phyloP scores from a whole-genome alignment of 2,888 invertebrate species.

The Drosophila quinaria region DNA sequence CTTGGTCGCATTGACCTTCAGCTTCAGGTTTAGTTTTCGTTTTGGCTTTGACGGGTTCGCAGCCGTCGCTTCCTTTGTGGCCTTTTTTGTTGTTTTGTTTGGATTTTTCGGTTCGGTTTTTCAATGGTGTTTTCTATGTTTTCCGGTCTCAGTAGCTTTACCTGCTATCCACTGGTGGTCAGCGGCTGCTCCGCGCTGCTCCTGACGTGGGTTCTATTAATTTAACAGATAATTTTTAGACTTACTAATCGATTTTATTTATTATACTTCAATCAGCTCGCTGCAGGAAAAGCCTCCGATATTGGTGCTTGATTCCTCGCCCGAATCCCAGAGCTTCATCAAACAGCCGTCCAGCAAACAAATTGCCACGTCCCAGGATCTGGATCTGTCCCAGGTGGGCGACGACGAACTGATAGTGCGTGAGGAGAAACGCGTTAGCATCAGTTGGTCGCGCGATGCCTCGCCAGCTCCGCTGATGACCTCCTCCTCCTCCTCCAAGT shows the following conservation, averaged over 20 bases:
- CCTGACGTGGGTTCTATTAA: constrained; percentile 69
- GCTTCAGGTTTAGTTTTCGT: constrained; percentile 72
- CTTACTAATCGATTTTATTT: background rate
- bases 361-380: constrained; percentile 21
- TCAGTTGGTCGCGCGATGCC: constrained; percentile 84
- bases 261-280: constrained; percentile 60
- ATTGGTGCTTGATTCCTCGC: constrained; percentile 49
- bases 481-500: constrained; percentile 57
- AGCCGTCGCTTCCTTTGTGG: constrained; percentile 56
- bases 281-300: constrained; percentile 81
- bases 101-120: constrained; percentile 44
- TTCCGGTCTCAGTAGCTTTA: constrained; percentile 82
- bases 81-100: constrained; percentile 66
- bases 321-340: constrained; percentile 77
- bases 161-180: constrained; percentile 83
- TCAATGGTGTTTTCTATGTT: constrained; percentile 77
- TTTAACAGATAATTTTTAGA: too few relatives aligned
- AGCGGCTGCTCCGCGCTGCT: constrained; percentile 82
- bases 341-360: constrained; percentile 66
- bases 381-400: constrained; percentile 70
- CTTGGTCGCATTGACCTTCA: constrained; percentile 69
- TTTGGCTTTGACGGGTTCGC: constrained; percentile 65
- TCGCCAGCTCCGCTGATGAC: constrained; percentile 81
- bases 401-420: constrained; percentile 82
- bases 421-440: constrained; percentile 84